These are phyloP conservation scores for Mamestra brassicae DNA, from an alignment of 2,888 invertebrate species.

Conservation along the genomic window DNA sequence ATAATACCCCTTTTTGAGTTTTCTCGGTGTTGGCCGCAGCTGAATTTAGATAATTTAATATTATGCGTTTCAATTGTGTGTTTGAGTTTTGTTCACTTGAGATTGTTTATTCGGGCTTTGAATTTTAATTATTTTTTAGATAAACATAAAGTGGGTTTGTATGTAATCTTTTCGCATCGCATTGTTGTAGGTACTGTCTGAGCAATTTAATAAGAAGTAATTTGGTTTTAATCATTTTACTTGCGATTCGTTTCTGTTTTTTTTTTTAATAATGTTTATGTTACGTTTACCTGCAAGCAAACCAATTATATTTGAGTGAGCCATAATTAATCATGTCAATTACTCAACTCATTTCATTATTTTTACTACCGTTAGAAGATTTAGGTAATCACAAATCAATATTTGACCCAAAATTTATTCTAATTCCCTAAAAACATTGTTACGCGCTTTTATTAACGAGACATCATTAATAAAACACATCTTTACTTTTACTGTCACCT, in stretches of 20 bases:
- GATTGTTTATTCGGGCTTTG: slow-evolving; percentile 25
- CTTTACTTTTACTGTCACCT: slow-evolving; percentile 61
- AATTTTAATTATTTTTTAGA: slow-evolving; percentile 11
- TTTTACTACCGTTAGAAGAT: background rate
- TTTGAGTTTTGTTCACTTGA: slow-evolving; percentile 37
- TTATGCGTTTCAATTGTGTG: slow-evolving; percentile 39
- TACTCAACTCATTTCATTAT: background rate
- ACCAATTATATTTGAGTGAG: background rate
- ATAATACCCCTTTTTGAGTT: slow-evolving; percentile 81
- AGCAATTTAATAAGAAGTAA: too few species aligned
- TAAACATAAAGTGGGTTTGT: too few species aligned
- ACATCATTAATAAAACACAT: slow-evolving; percentile 60
- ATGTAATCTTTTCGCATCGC: background rate
- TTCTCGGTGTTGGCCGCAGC: slow-evolving; percentile 69
- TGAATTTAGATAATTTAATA: slow-evolving; percentile 52
- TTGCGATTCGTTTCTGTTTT: background rate
- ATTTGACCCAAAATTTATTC: slow-evolving; percentile 6
- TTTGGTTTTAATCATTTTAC: too few species aligned
- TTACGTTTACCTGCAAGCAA: background rate
- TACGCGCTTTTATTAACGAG: slow-evolving; percentile 44
- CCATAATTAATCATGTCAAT: background rate
- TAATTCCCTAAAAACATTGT: slow-evolving; percentile 34
- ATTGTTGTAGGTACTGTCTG: too few species aligned
- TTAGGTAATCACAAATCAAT: slow-evolving; percentile 30
- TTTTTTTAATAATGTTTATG: background rate